These are phyloP conservation scores for Morbakka virulenta DNA, from an alignment of 30 jellyfish, hydroid and myxozoan genomes.

Conservation along the genomic window DNA sequence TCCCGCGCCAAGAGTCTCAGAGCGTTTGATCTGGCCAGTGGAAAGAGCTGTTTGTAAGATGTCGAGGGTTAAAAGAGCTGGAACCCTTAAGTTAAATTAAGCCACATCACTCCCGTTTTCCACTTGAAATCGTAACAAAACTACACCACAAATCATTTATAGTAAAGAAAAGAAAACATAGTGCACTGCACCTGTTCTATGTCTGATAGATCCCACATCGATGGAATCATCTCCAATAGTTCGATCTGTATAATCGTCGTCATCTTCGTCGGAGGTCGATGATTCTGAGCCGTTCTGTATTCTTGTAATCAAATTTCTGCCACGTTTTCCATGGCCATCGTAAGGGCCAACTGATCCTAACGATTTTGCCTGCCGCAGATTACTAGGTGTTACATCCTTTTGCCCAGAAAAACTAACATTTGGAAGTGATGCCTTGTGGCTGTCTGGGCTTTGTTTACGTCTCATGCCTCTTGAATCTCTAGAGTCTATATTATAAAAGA, in stretches of 20 bases:
- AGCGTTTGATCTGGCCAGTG: too few relatives aligned
- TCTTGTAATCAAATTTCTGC: constrained; percentile 78
- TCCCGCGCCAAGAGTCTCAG: too few relatives aligned
- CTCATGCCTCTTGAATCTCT: too few relatives aligned
- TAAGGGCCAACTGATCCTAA: constrained; percentile 61
- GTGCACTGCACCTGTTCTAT: not conserved
- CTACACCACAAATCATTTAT: not conserved
- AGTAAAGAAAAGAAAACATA: not conserved
- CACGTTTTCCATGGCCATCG: constrained; percentile 77
- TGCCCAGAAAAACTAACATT: too few relatives aligned
- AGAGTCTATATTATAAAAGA: too few relatives aligned
- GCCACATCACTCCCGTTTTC: too few relatives aligned
- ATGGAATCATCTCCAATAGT: not conserved
- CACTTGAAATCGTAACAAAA: not conserved
- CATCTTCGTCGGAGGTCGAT: constrained; percentile 49
- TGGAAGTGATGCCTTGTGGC: too few relatives aligned
- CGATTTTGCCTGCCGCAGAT: constrained; percentile 35
- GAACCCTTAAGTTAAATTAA: too few relatives aligned
- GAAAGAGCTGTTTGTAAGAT: too few relatives aligned
- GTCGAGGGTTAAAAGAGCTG: too few relatives aligned
- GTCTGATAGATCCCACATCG: not conserved
- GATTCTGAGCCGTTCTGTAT: constrained; percentile 69
- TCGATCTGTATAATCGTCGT: constrained; percentile 52
- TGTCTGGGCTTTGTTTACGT: too few relatives aligned
- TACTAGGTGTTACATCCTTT: too few relatives aligned